Percentiles rank a stretch among this genome's conserved stretches.
phyloP scores from a whole-genome alignment of 2,797 vertebrate genomes.

The Lepus oiostolus region DNA sequence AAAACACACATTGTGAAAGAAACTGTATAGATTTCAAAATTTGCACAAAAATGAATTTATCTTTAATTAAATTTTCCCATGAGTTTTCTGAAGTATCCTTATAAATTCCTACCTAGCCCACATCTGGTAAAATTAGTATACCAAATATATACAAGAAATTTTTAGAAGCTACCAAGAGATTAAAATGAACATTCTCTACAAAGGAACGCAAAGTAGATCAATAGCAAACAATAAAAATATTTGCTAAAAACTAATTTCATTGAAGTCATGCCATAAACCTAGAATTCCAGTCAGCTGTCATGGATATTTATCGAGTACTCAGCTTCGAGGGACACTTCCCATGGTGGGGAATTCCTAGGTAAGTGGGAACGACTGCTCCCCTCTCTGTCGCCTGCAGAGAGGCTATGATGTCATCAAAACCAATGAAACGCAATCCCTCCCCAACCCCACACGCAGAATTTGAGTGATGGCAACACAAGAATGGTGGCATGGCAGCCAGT shows the following conservation, averaged over 20 bases:
- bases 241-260: not conserved
- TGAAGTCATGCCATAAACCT: not conserved
- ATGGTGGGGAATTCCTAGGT: not conserved
- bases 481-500: not conserved
- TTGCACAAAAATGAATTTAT: no score
- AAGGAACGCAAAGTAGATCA: not conserved
- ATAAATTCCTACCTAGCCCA: not conserved
- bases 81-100: no score
- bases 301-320: not conserved
- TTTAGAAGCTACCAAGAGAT: not conserved
- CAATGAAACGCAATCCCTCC: not conserved
- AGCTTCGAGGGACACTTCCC: not conserved
- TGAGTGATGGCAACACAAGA: not conserved
- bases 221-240: not conserved
- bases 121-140: not conserved
- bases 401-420: not conserved
- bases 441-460: no score
- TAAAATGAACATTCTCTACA: not conserved
- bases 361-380: not conserved
- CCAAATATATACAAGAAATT: not conserved
- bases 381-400: not conserved
- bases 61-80: no score
- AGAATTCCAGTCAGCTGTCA: not conserved
- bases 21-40: no score
- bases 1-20: no score